Base-by-base conservation (phyloP, 1,140 invertebrate genomes). In the Arion vulgaris region DNA sequence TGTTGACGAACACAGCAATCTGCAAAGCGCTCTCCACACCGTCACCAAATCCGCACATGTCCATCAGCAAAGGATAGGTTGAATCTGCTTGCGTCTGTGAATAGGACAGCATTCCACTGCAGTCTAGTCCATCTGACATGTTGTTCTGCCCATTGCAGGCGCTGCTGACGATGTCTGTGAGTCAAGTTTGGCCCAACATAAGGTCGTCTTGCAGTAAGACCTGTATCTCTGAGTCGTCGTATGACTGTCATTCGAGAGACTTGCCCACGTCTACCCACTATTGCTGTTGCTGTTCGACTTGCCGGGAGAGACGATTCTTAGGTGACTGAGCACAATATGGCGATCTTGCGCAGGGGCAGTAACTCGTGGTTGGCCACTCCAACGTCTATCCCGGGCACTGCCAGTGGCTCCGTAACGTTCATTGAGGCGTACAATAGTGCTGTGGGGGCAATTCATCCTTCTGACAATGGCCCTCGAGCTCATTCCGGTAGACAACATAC, bases 121-220 rank as follows among this genome's bases (percentile, higher is more conserved):
- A 23, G 53, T 57, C 53, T 57, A 57, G 53, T 57, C 53, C 53
- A 57, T 57, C 53, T 57, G 53, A 57, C 53, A 57, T 57, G 53
- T 57, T 57, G 53, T 23, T 57, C 53, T 57, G 53, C 53, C 53
- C 53, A 57, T 57, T 57, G 41, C 53, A n/a, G 53, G 53, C 53
- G 53, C 53, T 57, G 53, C 53, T 57, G 26, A 57, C 53, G 53
- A 57, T 57, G 53, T 57, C 53, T 57, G 53, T 57, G 53, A 57
- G 15, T 57, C 53, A 57, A 57, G 53, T 57, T 57, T 57, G 53
- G 15, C 26, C 53, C 53, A 57, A 57, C 53, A 57, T 57, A 57
- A 57, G 26, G 53, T 57, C 53, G 53, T 57, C 53, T 57, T 57
- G 53, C 53, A 57, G 53, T 57, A 57, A 57, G 26, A 23, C 15